Evolutionary conservation across 1,140 invertebrate species (phyloP), one percentile per base, ranked within the genome.

Genomic region (Latrodectus geometricus): DNA sequence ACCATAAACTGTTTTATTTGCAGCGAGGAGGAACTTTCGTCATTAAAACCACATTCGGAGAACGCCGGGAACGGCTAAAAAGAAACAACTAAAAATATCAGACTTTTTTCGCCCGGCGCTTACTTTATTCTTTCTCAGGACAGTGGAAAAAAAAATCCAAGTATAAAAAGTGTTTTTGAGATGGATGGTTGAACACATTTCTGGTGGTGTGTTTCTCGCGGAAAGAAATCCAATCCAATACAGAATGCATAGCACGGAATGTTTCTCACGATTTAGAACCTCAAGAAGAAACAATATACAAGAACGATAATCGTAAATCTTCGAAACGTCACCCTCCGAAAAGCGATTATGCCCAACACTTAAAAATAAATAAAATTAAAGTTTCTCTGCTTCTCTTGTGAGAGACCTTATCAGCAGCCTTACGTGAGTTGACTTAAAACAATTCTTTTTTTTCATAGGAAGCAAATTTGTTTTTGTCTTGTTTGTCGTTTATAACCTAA

Each of bases 341-440:
- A 66, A 78, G 48, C 76, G 61, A 61, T 78, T 78, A 49, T 68
- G 76, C 76, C 54, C 76, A 78, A 78, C 76, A 78, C 76, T 78
- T 78, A 78, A 78, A 78, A 78, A 78, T 66, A 78, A 78, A 78
- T 78, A 78, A 78, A 78, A 78, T 78, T 66, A 78, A 65, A 35
- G 56, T 23, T 66, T 65, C 23, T 52, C 20, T 52, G 14, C 17
- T 35, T 35, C 35, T 61, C 17, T 61, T 14, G 54, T 61, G 54
- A 61, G 54, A 76, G 50, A 21, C 52, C 74, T 76, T 76, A 76
- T 76, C 74, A 76, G 74, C 74, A 56, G 20, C 52, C 0, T 17
- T 78, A 78, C 76, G 76, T 78, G 76, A 78, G 54, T 20, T 9
- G 76, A 78, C 61, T 78, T 8, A 49, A 11, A 17, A 49, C 49